Percentiles rank a stretch among this genome's conserved stretches.
Evolutionary conservation across 2,113 vertebrate species (phyloP).

Genomic region (human (Homo sapiens)): DNA sequence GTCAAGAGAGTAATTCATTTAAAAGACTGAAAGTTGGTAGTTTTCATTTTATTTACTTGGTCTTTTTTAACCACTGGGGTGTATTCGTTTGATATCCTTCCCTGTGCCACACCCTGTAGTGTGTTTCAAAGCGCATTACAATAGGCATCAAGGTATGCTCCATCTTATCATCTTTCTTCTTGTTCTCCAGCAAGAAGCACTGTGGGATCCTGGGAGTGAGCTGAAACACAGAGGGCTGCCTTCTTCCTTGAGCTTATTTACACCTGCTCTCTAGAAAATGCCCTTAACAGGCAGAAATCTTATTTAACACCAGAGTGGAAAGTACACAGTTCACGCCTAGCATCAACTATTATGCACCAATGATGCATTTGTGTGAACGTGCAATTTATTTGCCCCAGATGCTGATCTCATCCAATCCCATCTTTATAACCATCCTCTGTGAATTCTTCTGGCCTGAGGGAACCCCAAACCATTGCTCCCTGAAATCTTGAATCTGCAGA

Average conservation of each 20-base stretch:
- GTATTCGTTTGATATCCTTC: neutral
- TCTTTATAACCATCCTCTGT: too few relatives aligned
- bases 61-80: neutral
- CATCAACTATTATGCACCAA: rapidly evolving
- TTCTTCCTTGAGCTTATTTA: neutral
- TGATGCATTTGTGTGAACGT: neutral
- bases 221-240: neutral
- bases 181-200: neutral
- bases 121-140: neutral
- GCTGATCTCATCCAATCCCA: neutral
- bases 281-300: neutral
- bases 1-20: neutral
- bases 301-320: neutral
- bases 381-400: neutral
- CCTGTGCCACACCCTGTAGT: neutral
- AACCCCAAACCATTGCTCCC: neutral
- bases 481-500: neutral
- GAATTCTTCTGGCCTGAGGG: neutral
- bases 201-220: neutral
- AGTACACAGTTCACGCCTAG: neutral
- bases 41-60: neutral
- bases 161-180: neutral
- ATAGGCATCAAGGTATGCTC: neutral
- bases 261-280: neutral
- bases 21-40: neutral